Conservation (phyloP, 2,113 vertebrate species). For the Gymnarchus niloticus region DNA sequence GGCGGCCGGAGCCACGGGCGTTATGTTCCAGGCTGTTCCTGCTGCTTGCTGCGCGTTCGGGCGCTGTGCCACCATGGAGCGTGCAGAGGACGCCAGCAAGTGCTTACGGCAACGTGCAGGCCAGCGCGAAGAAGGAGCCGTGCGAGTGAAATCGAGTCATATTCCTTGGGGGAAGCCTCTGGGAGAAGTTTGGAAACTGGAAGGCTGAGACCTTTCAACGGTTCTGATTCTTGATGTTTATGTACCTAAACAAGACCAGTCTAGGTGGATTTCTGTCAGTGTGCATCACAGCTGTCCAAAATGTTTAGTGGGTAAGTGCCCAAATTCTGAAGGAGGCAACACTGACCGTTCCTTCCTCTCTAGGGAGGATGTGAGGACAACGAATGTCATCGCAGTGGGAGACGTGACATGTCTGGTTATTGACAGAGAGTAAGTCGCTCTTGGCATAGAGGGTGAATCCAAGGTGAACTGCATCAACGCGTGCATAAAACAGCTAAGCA, state of each 20-base stretch:
- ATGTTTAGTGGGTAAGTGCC: neutral
- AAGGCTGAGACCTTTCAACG: neutral
- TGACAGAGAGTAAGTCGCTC: conserved; percentile 61
- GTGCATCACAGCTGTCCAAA: neutral
- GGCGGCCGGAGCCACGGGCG: neutral
- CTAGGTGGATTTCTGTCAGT: neutral
- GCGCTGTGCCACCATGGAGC: neutral
- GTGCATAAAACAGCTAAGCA: no score
- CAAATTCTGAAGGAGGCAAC: neutral
- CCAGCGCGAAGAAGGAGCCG: neutral
- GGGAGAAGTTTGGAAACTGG: neutral
- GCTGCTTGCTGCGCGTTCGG: neutral
- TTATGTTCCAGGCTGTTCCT: conserved; percentile 6
- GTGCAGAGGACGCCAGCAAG: neutral
- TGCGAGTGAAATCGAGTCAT: neutral
- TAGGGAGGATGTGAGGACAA: conserved; percentile 60
- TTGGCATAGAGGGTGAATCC: neutral
- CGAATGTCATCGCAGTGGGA: conserved; percentile 57
- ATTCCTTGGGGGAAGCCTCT: neutral
- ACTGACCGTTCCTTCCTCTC: neutral
- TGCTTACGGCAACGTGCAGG: neutral
- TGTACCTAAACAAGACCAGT: neutral
- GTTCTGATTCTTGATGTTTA: neutral
- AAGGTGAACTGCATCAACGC: no score
- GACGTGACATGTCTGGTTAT: conserved; percentile 67